A percentile compares a stretch with the other conserved stretches of the same genome.
Evolutionary conservation across 2,113 vertebrate genomes (phyloP).

Genomic region (Elephas maximus): DNA sequence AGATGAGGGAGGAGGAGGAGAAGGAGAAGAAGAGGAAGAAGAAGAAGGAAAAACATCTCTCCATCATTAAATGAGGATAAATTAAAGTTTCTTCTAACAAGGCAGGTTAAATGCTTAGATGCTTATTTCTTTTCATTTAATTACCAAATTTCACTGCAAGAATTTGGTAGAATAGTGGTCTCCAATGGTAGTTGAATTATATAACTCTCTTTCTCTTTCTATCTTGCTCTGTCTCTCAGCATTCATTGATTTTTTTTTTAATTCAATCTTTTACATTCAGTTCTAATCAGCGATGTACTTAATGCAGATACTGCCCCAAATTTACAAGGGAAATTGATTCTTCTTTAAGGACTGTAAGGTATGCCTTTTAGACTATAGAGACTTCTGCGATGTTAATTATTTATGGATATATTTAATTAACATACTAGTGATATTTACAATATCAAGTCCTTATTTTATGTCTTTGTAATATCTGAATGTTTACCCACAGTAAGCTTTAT

Average conservation of each 20-base stretch:
- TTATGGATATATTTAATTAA: background rate
- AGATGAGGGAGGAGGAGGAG: background rate
- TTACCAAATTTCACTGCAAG: background rate
- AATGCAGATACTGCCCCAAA: background rate
- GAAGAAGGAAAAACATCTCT: fast-evolving
- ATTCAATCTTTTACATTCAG: background rate
- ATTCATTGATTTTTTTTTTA: slow-evolving; percentile 1
- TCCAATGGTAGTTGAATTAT: background rate
- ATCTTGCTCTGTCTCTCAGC: background rate
- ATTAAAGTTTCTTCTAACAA: background rate
- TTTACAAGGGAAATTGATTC: background rate
- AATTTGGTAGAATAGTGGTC: background rate
- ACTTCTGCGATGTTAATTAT: background rate
- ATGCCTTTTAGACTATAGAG: background rate
- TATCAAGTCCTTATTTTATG: background rate
- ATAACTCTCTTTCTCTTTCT: background rate
- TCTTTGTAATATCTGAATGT: background rate
- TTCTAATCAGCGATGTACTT: background rate
- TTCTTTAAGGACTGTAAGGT: background rate
- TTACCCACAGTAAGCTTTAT: background rate
- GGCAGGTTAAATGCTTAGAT: background rate
- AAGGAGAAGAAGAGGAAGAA: background rate
- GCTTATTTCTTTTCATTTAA: background rate
- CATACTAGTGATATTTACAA: background rate
- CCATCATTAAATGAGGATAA: background rate